phyloP scores from a whole-genome alignment of 2,797 vertebrate species.

The Poeciliopsis gracilis region DNA sequence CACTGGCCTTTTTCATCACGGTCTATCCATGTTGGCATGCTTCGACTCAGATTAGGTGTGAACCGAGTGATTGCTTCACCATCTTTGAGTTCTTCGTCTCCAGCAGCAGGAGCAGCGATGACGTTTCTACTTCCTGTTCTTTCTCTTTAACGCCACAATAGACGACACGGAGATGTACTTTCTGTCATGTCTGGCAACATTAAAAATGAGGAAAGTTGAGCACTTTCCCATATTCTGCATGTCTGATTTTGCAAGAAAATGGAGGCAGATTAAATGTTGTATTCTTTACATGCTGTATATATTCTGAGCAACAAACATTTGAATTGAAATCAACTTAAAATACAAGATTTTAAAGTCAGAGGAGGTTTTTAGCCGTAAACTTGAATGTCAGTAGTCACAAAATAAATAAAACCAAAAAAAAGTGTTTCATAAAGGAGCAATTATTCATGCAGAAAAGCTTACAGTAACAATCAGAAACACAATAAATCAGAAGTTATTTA shows the following conservation, averaged over 20 bases:
- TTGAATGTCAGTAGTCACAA: slow-evolving; percentile 12
- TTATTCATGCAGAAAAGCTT: background rate
- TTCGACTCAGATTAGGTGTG: slow-evolving; percentile 43
- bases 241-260: slow-evolving; percentile 17
- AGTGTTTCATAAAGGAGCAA: background rate
- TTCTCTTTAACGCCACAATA: slow-evolving; percentile 23
- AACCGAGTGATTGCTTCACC: slow-evolving; percentile 26
- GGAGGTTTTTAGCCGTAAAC: slow-evolving; percentile 19
- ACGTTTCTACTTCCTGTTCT: slow-evolving; percentile 17
- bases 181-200: slow-evolving; percentile 31
- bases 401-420: background rate
- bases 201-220: slow-evolving; percentile 35
- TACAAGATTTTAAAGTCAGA: background rate
- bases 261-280: slow-evolving; percentile 20
- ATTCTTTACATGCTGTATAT: background rate
- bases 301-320: slow-evolving; percentile 8
- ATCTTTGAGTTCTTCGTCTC: slow-evolving; percentile 5
- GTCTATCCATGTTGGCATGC: slow-evolving; percentile 24
- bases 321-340: slow-evolving; percentile 1
- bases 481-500: background rate
- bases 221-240: slow-evolving; percentile 14
- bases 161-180: slow-evolving; percentile 6
- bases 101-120: slow-evolving; percentile 20
- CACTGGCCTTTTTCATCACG: slow-evolving; percentile 33
- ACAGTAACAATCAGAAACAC: background rate